Conservation (phyloP, 2,888 invertebrate genomes). For the Athalia cordata region DNA sequence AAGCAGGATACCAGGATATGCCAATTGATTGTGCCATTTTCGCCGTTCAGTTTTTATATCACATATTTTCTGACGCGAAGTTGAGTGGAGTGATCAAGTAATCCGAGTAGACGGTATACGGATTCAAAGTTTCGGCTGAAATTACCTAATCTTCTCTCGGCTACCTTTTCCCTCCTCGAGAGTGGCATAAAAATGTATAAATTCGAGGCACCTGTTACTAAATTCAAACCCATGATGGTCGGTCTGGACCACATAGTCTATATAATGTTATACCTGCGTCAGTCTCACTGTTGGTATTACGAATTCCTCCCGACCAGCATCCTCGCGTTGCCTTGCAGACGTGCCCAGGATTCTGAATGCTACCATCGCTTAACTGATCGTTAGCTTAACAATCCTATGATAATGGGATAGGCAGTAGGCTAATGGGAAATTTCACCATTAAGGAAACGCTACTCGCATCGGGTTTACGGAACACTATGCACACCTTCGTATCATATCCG, state of each 20-base stretch:
- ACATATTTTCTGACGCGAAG: too few species aligned
- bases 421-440: constrained; percentile 25
- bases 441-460: constrained; percentile 12
- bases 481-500: background rate
- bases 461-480: background rate
- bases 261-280: constrained; percentile 20
- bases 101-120: background rate
- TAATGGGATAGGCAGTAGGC: constrained; percentile 47
- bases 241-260: constrained; percentile 16
- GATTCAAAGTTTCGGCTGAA: background rate
- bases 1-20: too few species aligned
- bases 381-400: constrained; percentile 62
- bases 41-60: too few species aligned
- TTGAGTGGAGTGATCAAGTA: background rate
- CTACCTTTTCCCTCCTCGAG: background rate
- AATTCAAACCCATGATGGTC: constrained; percentile 20
- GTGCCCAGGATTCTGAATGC: constrained; percentile 62
- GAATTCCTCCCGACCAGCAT: constrained; percentile 52
- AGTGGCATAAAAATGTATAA: background rate
- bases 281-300: constrained; percentile 56
- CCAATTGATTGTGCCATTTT: too few species aligned
- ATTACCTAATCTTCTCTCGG: constrained; percentile 11
- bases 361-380: constrained; percentile 66
- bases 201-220: constrained; percentile 13
- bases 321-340: constrained; percentile 58